Evolutionary conservation across 2,797 vertebrate species (phyloP), one percentile per base, ranked within the genome.

Genomic region (Erpetoichthys calabaricus): DNA sequence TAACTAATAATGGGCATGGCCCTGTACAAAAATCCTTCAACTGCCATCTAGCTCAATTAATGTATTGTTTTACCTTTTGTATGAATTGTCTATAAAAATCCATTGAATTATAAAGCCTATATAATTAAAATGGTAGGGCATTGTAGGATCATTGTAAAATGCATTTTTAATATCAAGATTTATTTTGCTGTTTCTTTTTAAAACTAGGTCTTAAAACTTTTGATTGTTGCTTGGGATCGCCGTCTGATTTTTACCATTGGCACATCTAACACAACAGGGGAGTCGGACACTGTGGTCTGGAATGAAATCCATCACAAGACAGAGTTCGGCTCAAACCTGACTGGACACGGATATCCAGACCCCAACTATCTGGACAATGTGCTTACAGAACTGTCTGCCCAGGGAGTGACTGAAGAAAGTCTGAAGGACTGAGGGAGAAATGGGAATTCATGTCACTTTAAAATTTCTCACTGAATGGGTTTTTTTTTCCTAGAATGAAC

Each of bases 241-340:
- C 88, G 89, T 44, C 87, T 97, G 65, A 93, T 98, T 82, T 98
- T 98, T 78, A 93, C 94, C 71, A 91, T 98, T 1, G 93, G 94
- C 65, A 98, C 92, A 1, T 98, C 94, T 73, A 97, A 86, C 80
- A 97, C 94, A 62, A 97, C 94, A 0, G 94, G 94, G 1, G 94
- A 97, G 76, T 84, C 85, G 0, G 91, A 97, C 78, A 97, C 94
- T 0, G 94, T 97, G 65, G 90, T 98, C 55, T 98, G 94, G 94
- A 98, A 97, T 2, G 94, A 97, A 77, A 89, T 97, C 65, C 94
- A 98, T 69, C 94, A 98, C 81, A 98, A 98, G 77, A 97, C 94
- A 0, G 94, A 98, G 66, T 97, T 97, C 0, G 94, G 94, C 55
- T 95, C 94, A 74, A 98, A 98, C 79, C 83, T 97, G 69, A 98